Percentiles rank a stretch among this genome's conserved stretches.
Conservation (phyloP, 2,113 vertebrate genomes). For the Chloropsis hardwickii region DNA sequence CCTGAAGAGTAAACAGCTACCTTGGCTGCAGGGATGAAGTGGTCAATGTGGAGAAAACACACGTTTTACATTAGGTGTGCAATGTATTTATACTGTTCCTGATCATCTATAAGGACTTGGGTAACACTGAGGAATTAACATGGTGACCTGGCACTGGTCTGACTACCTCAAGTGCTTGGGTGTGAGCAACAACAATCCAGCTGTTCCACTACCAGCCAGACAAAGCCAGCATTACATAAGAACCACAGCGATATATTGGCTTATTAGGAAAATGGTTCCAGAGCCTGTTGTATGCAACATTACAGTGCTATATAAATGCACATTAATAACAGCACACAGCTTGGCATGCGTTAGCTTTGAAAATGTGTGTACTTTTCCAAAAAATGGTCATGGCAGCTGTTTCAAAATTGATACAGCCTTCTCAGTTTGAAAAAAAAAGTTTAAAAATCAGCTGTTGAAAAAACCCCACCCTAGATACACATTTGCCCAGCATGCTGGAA, state of each 20-base stretch:
- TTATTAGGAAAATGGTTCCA: slow-evolving; percentile 22
- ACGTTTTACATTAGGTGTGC: background rate
- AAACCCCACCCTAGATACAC: background rate
- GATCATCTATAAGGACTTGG: background rate
- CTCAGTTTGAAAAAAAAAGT: background rate
- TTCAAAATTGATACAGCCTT: background rate
- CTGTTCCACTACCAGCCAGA: slow-evolving; percentile 14
- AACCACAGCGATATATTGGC: background rate
- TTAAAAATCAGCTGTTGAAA: background rate
- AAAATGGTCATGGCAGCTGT: background rate
- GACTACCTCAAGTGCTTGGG: background rate
- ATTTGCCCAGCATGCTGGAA: background rate
- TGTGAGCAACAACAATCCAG: slow-evolving; percentile 6
- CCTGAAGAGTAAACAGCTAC: background rate
- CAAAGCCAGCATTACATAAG: slow-evolving; percentile 28
- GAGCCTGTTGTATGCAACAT: background rate
- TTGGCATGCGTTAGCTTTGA: background rate
- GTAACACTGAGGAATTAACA: background rate
- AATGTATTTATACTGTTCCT: background rate
- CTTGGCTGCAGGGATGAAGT: background rate
- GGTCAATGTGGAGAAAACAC: background rate
- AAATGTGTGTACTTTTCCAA: background rate
- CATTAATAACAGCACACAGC: background rate
- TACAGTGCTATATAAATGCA: background rate
- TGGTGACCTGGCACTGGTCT: background rate